Evolutionary conservation across 2,888 invertebrate species (phyloP), one percentile per base, ranked within the genome.

Genomic region (Microctonus aethiopoides): DNA sequence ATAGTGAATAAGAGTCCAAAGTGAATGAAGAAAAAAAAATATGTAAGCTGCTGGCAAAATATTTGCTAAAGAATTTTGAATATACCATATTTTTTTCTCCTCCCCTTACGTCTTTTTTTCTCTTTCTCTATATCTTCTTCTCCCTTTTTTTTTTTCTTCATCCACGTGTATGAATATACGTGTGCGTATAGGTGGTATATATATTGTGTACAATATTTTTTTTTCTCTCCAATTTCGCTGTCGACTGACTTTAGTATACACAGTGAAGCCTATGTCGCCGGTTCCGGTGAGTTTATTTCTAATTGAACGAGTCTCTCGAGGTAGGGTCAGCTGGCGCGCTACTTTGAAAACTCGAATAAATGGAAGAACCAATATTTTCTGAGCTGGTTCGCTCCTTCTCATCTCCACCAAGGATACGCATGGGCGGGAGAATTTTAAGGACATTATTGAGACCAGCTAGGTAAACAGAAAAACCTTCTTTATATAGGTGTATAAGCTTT

Each of bases 391-490:
- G 67, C 68, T 67, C 24, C 68, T 67, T n/a, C 32, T 57, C 34
- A 2, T 64, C 65, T 64, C 65, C 32, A 71, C 61, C 71, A 41
- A 63, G 67, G 59, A 41, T 59, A 54, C 63, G 59, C 63, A 63
- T 66, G 70, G 72, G 52, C 72, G 67, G 73, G 60, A 71, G 67
- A 65, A 75, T 75, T 77, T 77, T 75, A 77, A 77, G 76, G 76
- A 76, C 74, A 72, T 77, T 75, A 77, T 77, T 72, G 74, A 75
- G 77, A 73, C 71, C 75, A 73, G 74, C 76, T 74, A 74, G 73
- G 76, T 76, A 77, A 77, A 77, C 72, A 76, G 70, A 71, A 75
- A 72, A 71, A 67, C 70, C 68, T 68, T 65, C 52, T 63, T 63
- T 29, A 52, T 36, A 4, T 52, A 34, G 26, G 46, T 63, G 20